These are phyloP conservation scores for Orthonyx spaldingii DNA, from an alignment of 2,113 vertebrate genomes.

Conservation along the genomic window DNA sequence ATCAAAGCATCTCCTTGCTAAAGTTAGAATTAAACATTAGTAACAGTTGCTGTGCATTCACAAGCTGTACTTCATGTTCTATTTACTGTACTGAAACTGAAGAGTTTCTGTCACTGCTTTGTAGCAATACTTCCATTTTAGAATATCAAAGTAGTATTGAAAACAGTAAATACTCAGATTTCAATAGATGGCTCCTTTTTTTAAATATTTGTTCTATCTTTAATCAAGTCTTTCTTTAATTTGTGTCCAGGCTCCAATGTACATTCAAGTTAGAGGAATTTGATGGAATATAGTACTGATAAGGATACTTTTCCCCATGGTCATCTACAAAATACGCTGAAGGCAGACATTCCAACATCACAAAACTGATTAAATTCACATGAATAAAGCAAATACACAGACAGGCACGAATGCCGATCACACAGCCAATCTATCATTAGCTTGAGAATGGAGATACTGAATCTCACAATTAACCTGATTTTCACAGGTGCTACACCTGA, in stretches of 20 bases:
- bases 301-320: background rate
- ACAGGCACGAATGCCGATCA: fast-evolving
- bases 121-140: background rate
- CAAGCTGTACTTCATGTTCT: background rate
- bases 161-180: background rate
- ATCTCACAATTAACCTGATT: background rate
- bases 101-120: background rate
- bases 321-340: background rate
- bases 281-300: background rate
- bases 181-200: fast-evolving
- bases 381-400: background rate
- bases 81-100: background rate
- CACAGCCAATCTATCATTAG: fast-evolving
- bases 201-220: background rate
- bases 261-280: background rate
- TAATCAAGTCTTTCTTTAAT: background rate
- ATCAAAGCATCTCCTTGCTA: background rate
- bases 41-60: background rate
- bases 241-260: background rate
- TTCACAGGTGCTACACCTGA: background rate
- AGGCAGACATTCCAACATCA: background rate
- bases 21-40: background rate
- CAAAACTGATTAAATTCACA: background rate
- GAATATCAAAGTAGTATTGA: background rate
- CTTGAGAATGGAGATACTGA: background rate